A percentile compares a stretch with the other conserved stretches of the same genome.
phyloP scores from a whole-genome alignment of 2,888 invertebrate genomes.

The Strigamia crassipes region DNA sequence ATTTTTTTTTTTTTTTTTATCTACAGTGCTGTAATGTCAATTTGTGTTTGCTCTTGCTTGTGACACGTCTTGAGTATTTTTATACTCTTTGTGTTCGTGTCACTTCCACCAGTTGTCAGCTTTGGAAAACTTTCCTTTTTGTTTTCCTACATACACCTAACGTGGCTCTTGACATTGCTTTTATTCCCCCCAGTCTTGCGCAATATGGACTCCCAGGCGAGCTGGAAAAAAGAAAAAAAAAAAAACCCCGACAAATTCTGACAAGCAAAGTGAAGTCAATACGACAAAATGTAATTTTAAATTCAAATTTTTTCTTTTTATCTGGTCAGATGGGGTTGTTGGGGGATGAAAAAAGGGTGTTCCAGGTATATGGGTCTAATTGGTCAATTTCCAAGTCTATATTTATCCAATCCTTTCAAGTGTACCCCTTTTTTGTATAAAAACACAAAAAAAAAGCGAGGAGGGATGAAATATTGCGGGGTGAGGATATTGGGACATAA shows the following conservation, averaged over 20 bases:
- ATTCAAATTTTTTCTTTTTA: not conserved
- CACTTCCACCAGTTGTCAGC: slow-evolving; percentile 24
- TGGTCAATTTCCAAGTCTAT: slow-evolving; percentile 35
- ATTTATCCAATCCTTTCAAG: slow-evolving; percentile 28
- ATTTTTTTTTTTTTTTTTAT: not conserved
- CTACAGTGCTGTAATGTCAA: slow-evolving; percentile 23
- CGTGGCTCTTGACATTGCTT: slow-evolving; percentile 26
- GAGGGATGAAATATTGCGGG: slow-evolving; percentile 3
- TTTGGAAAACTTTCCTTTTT: slow-evolving; percentile 33
- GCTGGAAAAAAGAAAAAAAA: not conserved
- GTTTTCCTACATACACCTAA: slow-evolving; percentile 23
- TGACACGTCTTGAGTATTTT: slow-evolving; percentile 38
- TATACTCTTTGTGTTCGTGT: slow-evolving; percentile 35
- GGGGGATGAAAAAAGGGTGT: not conserved
- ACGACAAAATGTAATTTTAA: not conserved
- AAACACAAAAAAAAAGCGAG: not conserved
- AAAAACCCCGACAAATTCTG: not conserved
- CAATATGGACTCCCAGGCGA: not conserved
- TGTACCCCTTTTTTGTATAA: not conserved
- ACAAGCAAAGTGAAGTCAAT: not conserved
- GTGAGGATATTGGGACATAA: slow-evolving; percentile 7
- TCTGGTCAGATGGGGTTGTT: slow-evolving; percentile 29
- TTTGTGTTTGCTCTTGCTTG: not conserved
- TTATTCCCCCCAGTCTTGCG: not conserved
- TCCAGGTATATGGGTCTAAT: slow-evolving; percentile 20